Conservation (phyloP, 2,888 invertebrate genomes). For the Dynastes tityus region DNA sequence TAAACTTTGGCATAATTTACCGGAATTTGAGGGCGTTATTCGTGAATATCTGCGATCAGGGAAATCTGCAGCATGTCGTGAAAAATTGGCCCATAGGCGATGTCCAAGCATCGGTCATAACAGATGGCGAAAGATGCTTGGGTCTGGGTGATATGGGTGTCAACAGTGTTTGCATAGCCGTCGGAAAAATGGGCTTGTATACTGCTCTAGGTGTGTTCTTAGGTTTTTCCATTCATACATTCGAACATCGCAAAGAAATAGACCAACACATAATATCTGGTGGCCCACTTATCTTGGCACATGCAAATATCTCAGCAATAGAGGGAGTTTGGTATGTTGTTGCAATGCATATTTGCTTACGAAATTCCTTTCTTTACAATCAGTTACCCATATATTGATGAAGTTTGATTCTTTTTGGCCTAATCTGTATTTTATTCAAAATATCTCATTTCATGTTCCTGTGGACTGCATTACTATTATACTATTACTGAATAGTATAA, state of each 20-base stretch:
- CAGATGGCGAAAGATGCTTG: constrained; percentile 98
- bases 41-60: constrained; percentile 96
- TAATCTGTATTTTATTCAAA: too few relatives aligned
- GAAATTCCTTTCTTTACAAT: too few relatives aligned
- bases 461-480: too few relatives aligned
- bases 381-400: too few relatives aligned
- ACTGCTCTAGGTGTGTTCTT: constrained; percentile 81
- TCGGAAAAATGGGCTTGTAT: constrained; percentile 97
- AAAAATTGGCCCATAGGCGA: constrained; percentile 94
- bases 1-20: constrained; percentile 94
- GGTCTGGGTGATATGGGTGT: constrained; percentile 98
- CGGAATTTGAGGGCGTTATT: constrained; percentile 94
- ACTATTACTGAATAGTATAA: too few relatives aligned
- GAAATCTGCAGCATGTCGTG: constrained; percentile 93
- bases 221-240: background rate
- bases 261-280: too few relatives aligned
- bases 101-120: constrained; percentile 92
- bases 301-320: too few relatives aligned
- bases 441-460: too few relatives aligned
- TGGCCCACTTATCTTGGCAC: too few relatives aligned
- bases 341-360: too few relatives aligned
- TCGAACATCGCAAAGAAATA: background rate
- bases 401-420: too few relatives aligned
- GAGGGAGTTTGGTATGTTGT: too few relatives aligned
- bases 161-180: constrained; percentile 99